Base-by-base conservation (phyloP, 2,888 invertebrate genomes). In the Tetragonisca angustula region DNA sequence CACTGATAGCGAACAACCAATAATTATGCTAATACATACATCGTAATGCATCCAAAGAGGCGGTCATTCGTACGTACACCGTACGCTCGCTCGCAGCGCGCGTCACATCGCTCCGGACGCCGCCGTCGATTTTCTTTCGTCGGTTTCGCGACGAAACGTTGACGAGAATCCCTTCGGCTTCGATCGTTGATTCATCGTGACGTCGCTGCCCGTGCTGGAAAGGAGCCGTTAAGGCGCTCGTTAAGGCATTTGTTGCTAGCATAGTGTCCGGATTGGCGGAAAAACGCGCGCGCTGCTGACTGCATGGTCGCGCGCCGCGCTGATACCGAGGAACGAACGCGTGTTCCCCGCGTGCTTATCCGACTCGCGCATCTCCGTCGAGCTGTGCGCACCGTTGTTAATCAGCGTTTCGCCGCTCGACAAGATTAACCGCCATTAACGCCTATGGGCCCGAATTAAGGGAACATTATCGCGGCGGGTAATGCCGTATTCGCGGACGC, bases 1-100 rank as follows among this genome's bases (percentile, higher is more conserved):
- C 93, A 91, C 92, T 92, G 93, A 93, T 93, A 92, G 92, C 89
- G 90, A 90, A 87, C 92, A 93, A 93, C 93, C 92, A 92, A 92
- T 93, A 93, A 93, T 93, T 93, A 93, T 93, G 93, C 91, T 93
- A 93, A 93, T 93, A 92, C 91, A 90, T 90, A 90, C 91, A 91
- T 89, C 90, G 92, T 92, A 92, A 92, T 92, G 89, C 89, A 91
- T 91, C 90, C 87, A 90, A 90, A 91, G 91, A 91, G 91, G 90
- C 92, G 91, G 91, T 91, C 90, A 91, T 91, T 91, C 91, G 89
- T 91, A 90, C 87, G 85, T 83, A 79, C 79, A 84, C 81, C 67
- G 80, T 67, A 78, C 83, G 81, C 78, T 84, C 73, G 73, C 32
- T 32, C 32, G 32, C 0, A 27, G 27, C 27, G 27, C 27, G 27